These are phyloP conservation scores for Tympanoctomys barrerae DNA, from an alignment of 2,797 vertebrate species.

Conservation along the genomic window DNA sequence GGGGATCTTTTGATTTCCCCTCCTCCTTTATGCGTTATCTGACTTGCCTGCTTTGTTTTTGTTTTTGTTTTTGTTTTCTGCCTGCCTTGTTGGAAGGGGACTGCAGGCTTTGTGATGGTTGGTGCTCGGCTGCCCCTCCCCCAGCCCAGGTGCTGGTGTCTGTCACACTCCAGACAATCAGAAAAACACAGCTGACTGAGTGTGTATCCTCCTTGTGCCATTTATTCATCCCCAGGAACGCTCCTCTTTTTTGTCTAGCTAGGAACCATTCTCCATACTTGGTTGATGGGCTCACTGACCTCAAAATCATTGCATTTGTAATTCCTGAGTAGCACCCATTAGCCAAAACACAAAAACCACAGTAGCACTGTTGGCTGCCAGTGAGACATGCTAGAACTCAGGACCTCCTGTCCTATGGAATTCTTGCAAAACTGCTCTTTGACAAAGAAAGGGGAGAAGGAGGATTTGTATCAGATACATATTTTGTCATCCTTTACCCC, in stretches of 20 bases:
- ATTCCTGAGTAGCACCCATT: neutral
- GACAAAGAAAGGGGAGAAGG: neutral
- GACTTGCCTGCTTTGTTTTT: neutral
- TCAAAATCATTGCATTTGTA: constrained; percentile 18
- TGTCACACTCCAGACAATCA: constrained; percentile 25
- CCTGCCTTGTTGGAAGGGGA: constrained; percentile 34
- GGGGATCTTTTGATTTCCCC: constrained; percentile 47
- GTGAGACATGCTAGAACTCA: neutral
- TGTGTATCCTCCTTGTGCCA: constrained; percentile 36
- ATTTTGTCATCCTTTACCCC: neutral
- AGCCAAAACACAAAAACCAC: neutral
- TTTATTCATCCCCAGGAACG: neutral
- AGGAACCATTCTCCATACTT: neutral
- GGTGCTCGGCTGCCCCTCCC: neutral
- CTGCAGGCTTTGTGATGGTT: constrained; percentile 36
- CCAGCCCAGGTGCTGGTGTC: neutral
- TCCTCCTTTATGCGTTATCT: constrained; percentile 61
- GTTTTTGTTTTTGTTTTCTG: neutral
- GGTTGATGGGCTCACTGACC: constrained; percentile 38
- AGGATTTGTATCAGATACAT: neutral
- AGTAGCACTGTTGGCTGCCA: neutral
- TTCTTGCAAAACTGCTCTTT: neutral
- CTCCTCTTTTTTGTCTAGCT: neutral
- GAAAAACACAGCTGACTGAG: constrained; percentile 23
- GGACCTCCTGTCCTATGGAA: neutral